A percentile compares a stretch with the other conserved stretches of the same genome.
These are phyloP conservation scores for Labeo rohita DNA, from an alignment of 2,113 vertebrate species.

Conservation along the genomic window DNA sequence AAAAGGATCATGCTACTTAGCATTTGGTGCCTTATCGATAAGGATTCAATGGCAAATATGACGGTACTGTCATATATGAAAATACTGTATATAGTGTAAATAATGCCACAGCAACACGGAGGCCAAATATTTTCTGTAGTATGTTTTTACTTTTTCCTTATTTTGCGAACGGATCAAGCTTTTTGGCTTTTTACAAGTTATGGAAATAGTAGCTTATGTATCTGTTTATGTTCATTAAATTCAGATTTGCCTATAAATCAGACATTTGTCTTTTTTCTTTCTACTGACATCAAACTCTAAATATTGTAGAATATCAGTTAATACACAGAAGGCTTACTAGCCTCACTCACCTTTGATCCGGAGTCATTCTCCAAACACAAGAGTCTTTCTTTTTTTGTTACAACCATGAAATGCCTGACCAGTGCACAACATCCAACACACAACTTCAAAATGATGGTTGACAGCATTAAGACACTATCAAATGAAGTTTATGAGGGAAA, in stretches of 20 bases:
- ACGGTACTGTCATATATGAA: conserved; percentile 77
- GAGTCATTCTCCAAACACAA: not conserved
- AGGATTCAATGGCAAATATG: conserved; percentile 80
- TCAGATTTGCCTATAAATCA: conserved; percentile 80
- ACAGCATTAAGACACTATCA: not conserved
- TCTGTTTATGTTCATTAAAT: conserved; percentile 90
- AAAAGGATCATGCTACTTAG: conserved; percentile 79
- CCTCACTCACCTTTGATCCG: not conserved
- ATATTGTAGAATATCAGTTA: not conserved
- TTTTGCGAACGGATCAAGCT: conserved; percentile 82
- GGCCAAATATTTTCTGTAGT: conserved; percentile 92
- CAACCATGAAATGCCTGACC: too few species aligned
- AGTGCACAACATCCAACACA: not conserved
- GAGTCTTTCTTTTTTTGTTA: not conserved
- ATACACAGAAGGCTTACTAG: not conserved
- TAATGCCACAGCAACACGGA: conserved; percentile 83
- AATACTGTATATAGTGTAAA: conserved; percentile 85
- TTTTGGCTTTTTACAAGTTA: conserved; percentile 86
- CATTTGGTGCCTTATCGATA: conserved; percentile 87
- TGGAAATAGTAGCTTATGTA: conserved; percentile 84
- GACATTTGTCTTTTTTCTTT: conserved; percentile 25
- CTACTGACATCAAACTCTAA: not conserved
- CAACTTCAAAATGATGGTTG: not conserved
- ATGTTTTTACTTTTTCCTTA: conserved; percentile 87
- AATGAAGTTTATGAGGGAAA: not conserved